Conservation (phyloP, 2,888 invertebrate genomes). For the Eumacrocentrus americanus region DNA sequence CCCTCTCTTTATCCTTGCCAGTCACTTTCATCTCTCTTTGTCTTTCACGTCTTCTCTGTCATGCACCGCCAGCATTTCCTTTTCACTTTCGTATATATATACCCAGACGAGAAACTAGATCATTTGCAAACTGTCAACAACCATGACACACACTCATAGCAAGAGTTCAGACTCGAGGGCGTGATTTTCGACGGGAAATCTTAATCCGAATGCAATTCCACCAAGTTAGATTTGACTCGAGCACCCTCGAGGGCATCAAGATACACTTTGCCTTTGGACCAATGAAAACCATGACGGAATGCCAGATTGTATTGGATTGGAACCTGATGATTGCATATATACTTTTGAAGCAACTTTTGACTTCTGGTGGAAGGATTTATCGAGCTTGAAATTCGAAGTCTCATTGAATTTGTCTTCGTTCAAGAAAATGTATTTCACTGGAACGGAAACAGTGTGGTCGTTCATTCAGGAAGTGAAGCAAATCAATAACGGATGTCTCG, state of each 20-base stretch:
- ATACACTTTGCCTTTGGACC: too few species aligned
- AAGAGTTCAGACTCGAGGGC: not conserved
- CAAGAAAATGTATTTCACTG: not conserved
- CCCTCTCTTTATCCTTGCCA: conserved; percentile 21
- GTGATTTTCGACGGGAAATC: conserved; percentile 29
- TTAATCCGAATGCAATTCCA: conserved; percentile 41
- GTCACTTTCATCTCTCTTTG: conserved; percentile 35
- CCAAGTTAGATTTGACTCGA: conserved; percentile 34
- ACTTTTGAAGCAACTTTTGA: not conserved
- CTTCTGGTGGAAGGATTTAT: too few species aligned
- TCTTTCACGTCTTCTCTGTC: conserved; percentile 32
- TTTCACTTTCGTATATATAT: conserved; percentile 12
- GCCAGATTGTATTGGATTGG: too few species aligned
- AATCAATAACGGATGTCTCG: too few species aligned
- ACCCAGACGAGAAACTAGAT: conserved; percentile 47
- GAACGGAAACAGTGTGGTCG: not conserved
- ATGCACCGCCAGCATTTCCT: conserved; percentile 21
- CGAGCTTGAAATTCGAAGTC: too few species aligned
- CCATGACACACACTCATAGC: conserved; percentile 37
- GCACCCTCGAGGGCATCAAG: not conserved
- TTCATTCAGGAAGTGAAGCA: too few species aligned
- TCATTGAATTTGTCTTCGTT: too few species aligned
- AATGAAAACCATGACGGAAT: too few species aligned
- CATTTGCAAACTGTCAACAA: conserved; percentile 55
- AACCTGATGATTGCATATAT: not conserved